phyloP scores from a whole-genome alignment of 2,888 invertebrate genomes.

The Phyllotreta cruciferae region DNA sequence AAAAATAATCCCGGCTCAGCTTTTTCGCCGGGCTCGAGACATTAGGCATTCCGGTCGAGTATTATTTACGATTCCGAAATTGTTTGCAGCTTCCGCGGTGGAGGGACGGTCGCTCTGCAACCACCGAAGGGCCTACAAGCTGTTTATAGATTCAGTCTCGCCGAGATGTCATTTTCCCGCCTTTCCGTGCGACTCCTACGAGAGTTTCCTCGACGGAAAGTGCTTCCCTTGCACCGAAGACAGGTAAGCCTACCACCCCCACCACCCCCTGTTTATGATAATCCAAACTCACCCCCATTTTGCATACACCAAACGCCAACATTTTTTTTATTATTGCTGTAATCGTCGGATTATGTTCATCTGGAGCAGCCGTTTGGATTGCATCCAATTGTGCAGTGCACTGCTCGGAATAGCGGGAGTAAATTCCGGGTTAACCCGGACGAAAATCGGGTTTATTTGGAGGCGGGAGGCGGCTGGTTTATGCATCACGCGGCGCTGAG shows the following conservation, averaged over 20 bases:
- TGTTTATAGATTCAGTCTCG: slow-evolving; percentile 93
- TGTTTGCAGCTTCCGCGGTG: slow-evolving; percentile 69
- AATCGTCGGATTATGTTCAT: too few species aligned
- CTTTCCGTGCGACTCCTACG: slow-evolving; percentile 85
- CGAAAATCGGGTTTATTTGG: too few species aligned
- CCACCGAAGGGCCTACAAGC: slow-evolving; percentile 90
- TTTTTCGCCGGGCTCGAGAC: too few species aligned
- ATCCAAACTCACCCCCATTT: too few species aligned
- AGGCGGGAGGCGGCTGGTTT: not conserved
- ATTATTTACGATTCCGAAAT: not conserved
- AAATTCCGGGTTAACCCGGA: too few species aligned
- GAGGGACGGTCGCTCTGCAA: slow-evolving; percentile 92
- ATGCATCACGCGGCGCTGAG: not conserved
- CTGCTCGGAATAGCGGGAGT: too few species aligned
- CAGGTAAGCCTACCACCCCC: slow-evolving; percentile 47
- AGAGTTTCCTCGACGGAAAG: slow-evolving; percentile 79
- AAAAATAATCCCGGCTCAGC: too few species aligned
- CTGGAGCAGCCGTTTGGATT: too few species aligned
- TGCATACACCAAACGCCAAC: too few species aligned
- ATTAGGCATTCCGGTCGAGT: not conserved
- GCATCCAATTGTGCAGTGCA: too few species aligned
- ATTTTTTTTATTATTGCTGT: too few species aligned
- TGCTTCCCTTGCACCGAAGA: slow-evolving; percentile 74
- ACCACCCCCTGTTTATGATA: not conserved
- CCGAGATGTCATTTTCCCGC: slow-evolving; percentile 91